phyloP scores from a whole-genome alignment of 2,888 invertebrate genomes.

The Melieria picta region DNA sequence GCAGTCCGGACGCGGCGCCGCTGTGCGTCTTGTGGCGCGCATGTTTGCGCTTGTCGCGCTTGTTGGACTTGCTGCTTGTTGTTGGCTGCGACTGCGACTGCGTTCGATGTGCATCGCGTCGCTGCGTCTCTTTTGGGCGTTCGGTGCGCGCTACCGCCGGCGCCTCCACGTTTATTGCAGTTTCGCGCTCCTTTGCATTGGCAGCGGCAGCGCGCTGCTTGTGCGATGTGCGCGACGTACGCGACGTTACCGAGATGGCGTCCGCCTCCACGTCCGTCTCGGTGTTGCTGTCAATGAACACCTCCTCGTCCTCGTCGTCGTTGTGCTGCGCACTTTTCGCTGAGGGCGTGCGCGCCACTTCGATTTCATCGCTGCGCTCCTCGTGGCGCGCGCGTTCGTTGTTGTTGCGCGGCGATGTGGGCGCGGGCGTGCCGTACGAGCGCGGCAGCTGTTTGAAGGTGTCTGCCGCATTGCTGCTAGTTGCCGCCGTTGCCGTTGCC shows the following conservation, averaged over 20 bases:
- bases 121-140: conserved; percentile 34
- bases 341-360: conserved; percentile 12
- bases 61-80: conserved; percentile 11
- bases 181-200: conserved; percentile 29
- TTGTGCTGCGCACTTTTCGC: conserved; percentile 32
- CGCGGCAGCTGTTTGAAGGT: conserved; percentile 18
- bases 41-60: conserved; percentile 30
- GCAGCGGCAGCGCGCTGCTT: not conserved
- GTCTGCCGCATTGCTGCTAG: conserved; percentile 18
- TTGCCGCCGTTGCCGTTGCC: conserved; percentile 8
- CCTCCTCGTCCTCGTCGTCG: conserved; percentile 58
- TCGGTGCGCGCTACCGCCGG: conserved; percentile 48
- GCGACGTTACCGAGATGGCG: conserved; percentile 32
- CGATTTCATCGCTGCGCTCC: conserved; percentile 25
- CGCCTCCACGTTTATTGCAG: conserved; percentile 6
- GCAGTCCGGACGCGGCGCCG: conserved; percentile 40
- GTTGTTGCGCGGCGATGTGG: not conserved
- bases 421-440: not conserved
- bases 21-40: conserved; percentile 24
- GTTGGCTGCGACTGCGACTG: conserved; percentile 14
- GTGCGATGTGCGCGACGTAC: conserved; percentile 16
- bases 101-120: conserved; percentile 28
- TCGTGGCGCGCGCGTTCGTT: not conserved
- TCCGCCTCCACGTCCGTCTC: conserved; percentile 50
- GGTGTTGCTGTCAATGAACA: conserved; percentile 57